Conservation (phyloP, 2,888 invertebrate species). For the Panopea generosa region DNA sequence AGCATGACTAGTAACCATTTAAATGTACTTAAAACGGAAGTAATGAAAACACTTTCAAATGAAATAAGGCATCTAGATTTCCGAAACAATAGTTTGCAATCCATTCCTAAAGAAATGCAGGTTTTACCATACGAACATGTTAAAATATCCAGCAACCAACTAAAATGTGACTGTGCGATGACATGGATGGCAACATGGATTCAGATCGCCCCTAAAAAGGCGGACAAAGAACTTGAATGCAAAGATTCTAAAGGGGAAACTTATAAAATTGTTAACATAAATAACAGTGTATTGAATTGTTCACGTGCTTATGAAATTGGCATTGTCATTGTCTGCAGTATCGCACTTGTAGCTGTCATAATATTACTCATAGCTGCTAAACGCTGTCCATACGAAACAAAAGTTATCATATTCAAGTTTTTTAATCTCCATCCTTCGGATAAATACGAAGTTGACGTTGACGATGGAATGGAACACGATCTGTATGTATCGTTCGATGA, state of each 20-base stretch:
- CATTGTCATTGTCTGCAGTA: not conserved
- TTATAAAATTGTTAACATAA: not conserved
- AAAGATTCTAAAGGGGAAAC: not conserved
- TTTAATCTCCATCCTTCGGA: not conserved
- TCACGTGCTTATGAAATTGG: not conserved
- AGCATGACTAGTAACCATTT: not conserved
- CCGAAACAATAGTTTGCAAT: not conserved
- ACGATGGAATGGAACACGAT: not conserved
- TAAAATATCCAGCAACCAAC: not conserved
- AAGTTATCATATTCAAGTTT: not conserved
- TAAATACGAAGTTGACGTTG: not conserved
- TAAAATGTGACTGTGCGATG: not conserved
- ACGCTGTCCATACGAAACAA: slow-evolving; percentile 3
- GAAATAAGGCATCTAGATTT: not conserved
- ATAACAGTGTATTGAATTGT: not conserved
- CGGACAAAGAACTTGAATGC: not conserved
- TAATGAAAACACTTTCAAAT: not conserved
- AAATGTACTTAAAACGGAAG: too few species aligned
- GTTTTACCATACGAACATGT: not conserved
- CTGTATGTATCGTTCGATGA: too few species aligned
- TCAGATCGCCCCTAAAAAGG: not conserved
- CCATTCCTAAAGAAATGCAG: not conserved
- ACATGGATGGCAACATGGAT: not conserved
- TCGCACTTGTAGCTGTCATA: not conserved
- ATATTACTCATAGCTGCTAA: not conserved